Conservation (phyloP, 2,888 invertebrate species). For the Euproctis similis region DNA sequence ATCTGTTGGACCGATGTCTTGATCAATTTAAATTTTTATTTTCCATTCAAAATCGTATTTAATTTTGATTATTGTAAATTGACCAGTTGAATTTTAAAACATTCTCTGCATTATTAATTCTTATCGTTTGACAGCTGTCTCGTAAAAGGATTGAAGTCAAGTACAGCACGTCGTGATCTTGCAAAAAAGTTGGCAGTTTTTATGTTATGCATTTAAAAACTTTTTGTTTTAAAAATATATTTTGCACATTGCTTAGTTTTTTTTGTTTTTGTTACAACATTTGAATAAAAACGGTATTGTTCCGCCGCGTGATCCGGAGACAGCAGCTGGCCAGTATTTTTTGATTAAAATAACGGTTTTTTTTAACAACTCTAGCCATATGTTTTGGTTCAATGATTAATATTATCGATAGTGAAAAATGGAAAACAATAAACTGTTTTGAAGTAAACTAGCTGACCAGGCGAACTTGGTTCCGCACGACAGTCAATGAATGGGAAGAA, state of each 20-base stretch:
- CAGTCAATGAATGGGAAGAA: too few relatives aligned
- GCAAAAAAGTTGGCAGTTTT: too few relatives aligned
- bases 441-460: too few relatives aligned
- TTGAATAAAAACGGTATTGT: conserved; percentile 72
- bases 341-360: conserved; percentile 27
- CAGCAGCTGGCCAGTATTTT: conserved; percentile 42
- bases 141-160: conserved; percentile 34
- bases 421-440: too few relatives aligned
- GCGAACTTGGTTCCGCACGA: too few relatives aligned
- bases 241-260: conserved; percentile 14
- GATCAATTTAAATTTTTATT: conserved; percentile 59
- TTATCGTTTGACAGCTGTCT: conserved; percentile 46
- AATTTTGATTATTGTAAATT: conserved; percentile 65
- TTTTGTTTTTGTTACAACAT: conserved; percentile 38
- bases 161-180: too few relatives aligned
- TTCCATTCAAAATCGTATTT: conserved; percentile 51
- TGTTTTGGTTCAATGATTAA: conserved; percentile 17
- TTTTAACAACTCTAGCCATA: conserved; percentile 15
- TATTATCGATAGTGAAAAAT: neutral
- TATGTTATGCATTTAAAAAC: conserved; percentile 1
- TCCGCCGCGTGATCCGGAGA: conserved; percentile 51
- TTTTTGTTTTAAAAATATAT: conserved; percentile 12
- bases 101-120: conserved; percentile 44
- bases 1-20: conserved; percentile 38
- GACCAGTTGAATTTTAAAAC: conserved; percentile 65